Evolutionary conservation across 2,888 invertebrate genomes (phyloP), one percentile per base, ranked within the genome.

Genomic region (Athalia circularis): DNA sequence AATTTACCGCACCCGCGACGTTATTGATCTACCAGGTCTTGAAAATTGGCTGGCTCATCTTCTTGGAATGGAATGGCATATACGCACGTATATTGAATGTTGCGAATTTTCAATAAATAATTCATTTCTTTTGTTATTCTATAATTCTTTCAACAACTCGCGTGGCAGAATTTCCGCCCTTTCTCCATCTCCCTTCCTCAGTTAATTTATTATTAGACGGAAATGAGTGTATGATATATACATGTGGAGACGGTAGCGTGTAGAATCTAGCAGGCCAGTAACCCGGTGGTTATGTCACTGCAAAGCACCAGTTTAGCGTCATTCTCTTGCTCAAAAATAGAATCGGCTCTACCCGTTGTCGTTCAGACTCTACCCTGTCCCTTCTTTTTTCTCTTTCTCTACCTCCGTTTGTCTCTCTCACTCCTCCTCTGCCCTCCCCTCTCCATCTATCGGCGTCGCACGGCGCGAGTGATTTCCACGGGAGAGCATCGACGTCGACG

Each of bases 241-340:
- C 65, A 65, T 59, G 15, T 48, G 65, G 48, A 48, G 13, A 13
- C 48, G 13, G 29, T 13, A 65, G 11, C n/a, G 72, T 45, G 72
- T 57, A 72, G 72, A 47, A 72, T 59, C 75, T 62, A 48, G 75
- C 75, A 87, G 87, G 87, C 84, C 86, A 87, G 83, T 87, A 86
- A 87, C 87, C 87, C 83, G 82, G 85, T 79, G 85, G 85, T 87
- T 87, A 87, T 87, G 86, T 87, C 87, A 87, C 85, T 81, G 82
- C 81, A 82, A 79, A 84, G 79, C 78, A 83, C 76, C 79, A 78
- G 80, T 79, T 83, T 81, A 81, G 81, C 81, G 82, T 83, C 80
- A 75, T 83, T 81, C 81, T 83, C 83, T 79, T 65, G 76, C 81
- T 86, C 84, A 82, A 84, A 86, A 87, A 87, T 87, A 87, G 87